Conservation (phyloP, 2,888 invertebrate species). For the Pachliopta kotzebuea region DNA sequence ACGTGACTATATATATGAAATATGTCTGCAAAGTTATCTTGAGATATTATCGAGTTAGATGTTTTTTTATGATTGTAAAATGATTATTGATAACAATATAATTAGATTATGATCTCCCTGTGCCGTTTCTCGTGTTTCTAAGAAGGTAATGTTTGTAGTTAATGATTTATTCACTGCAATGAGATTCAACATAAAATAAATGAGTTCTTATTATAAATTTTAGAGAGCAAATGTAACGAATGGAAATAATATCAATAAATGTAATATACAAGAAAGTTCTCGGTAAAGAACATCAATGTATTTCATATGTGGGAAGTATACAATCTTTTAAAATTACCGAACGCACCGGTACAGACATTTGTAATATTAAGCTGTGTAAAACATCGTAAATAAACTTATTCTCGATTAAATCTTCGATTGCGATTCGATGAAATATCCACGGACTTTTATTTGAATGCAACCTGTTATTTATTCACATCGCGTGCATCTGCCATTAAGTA, state of each 20-base stretch:
- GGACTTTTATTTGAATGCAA: constrained; percentile 17
- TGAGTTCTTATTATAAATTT: no score
- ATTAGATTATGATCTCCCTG: constrained; percentile 16
- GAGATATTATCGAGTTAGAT: constrained; percentile 20
- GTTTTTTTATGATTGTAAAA: constrained; percentile 4
- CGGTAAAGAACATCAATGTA: no score
- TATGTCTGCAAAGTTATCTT: constrained; percentile 4
- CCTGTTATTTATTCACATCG: constrained; percentile 9
- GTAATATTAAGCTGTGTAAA: no score
- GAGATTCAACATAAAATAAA: no score
- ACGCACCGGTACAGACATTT: no score
- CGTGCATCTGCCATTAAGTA: constrained; percentile 14
- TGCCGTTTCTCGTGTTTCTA: constrained; percentile 8
- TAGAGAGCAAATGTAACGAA: no score
- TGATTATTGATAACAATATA: constrained; percentile 1
- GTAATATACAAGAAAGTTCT: no score
- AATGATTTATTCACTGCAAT: no score
- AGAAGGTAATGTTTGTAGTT: not conserved
- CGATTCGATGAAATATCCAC: constrained; percentile 1
- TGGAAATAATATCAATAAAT: no score
- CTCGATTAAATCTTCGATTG: not conserved
- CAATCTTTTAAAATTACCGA: no score
- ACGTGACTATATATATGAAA: not conserved
- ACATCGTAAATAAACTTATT: no score
- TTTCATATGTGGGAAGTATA: no score